phyloP scores from a whole-genome alignment of 2,888 invertebrate species.

The Rhamphomyia laevipes region DNA sequence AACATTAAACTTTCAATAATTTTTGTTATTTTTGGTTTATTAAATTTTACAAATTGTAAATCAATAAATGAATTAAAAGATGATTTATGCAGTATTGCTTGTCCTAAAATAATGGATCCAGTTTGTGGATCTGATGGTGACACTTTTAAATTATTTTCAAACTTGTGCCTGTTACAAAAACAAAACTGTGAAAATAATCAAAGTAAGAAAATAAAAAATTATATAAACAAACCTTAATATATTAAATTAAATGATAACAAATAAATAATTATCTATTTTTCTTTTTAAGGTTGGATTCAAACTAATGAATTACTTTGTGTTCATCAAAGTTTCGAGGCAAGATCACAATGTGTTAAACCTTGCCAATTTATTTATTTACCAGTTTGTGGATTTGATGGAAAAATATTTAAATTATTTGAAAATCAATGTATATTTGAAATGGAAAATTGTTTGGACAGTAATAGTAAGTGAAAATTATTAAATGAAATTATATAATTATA shows the following conservation, averaged over 20 bases:
- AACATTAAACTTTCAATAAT: too few species aligned
- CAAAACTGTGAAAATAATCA: constrained; percentile 6
- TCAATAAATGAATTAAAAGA: too few species aligned
- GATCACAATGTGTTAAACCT: background rate
- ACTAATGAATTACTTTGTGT: background rate
- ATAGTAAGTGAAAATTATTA: background rate
- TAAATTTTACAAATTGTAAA: too few species aligned
- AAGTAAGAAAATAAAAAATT: background rate
- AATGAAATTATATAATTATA: background rate
- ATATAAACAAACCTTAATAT: background rate
- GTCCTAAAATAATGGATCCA: background rate
- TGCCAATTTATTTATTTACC: constrained; percentile 1
- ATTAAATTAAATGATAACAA: too few species aligned
- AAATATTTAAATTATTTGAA: constrained; percentile 2
- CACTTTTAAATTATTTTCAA: constrained; percentile 2
- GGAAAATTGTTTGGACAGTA: constrained; percentile 3
- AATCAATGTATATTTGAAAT: constrained; percentile 6
- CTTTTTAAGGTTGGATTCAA: background rate
- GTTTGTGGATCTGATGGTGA: constrained; percentile 6
- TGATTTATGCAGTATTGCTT: background rate
- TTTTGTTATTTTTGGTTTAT: too few species aligned
- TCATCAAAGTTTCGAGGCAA: background rate
- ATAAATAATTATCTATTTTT: background rate
- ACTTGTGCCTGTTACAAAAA: constrained; percentile 4
- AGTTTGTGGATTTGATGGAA: constrained; percentile 4